Base-by-base conservation (phyloP, 2,113 vertebrate genomes). In the Chrysochloris asiatica region DNA sequence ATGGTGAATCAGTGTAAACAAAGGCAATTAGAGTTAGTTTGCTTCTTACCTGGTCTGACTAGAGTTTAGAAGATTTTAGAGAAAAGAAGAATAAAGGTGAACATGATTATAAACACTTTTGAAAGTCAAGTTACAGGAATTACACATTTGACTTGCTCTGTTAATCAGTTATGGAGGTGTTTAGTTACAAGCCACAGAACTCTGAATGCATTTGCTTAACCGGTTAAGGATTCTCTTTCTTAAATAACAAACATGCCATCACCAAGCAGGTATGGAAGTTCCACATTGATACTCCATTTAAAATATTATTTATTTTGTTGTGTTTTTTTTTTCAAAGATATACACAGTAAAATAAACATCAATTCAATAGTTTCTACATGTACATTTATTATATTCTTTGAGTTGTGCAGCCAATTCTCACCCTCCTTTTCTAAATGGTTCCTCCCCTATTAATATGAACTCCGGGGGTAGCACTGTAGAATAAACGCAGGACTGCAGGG, bases 141-240 rank as follows among this genome's bases (percentile, higher is more conserved):
- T n/a, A 85, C 56, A n/a, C 33, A 76, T n/a, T 90, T 75, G 38
- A 82, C 45, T 83, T 87, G 47, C 26, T 76, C 33, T 38, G 12
- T 71, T 47, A 48, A 9, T 63, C 13, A 52, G 56, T 17, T 21
- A 16, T 10, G 7, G 33, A 30, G 76, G 3, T 71, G n/a, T 52
- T 88, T 80, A 90, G 65, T 47, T 52, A 36, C 17, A 93, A 83
- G 41, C 19, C 78, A 45, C 16, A 22, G 45, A 73, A 33, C 5
- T 47, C 88, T 59, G 50, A 65, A 77, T 63, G 4, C 47, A 72
- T 72, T 80, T 86, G 45, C 92, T 90, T 77, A 76, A 33, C 19
- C 4, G 87, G 4, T 43, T 65, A 82, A 86, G 80, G 26, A 43
- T 89, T 86, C 61, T 8, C 76, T 83, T 88, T 77, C 45, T 90